These are phyloP conservation scores for Copidosoma floridanum DNA, from an alignment of 1,140 invertebrate genomes.

Conservation along the genomic window DNA sequence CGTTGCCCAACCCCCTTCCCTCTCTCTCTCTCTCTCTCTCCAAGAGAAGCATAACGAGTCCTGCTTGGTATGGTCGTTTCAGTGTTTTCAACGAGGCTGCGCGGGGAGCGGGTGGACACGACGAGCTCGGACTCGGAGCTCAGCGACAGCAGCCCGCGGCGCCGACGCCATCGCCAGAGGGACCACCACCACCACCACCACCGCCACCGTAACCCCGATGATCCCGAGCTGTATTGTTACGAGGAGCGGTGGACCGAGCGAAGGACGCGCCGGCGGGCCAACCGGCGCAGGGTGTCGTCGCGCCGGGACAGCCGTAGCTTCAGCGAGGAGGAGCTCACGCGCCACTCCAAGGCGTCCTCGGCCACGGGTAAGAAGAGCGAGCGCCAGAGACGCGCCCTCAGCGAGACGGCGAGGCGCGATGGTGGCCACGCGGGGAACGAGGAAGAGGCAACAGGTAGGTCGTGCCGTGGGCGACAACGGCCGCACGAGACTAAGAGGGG, in stretches of 20 bases:
- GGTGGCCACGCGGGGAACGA: constrained; percentile 2
- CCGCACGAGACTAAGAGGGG: background rate
- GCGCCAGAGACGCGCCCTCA: constrained; percentile 43
- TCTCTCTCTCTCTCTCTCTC: no score
- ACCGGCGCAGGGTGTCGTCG: constrained; percentile 23
- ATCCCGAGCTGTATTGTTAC: constrained; percentile 46
- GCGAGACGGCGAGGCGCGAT: constrained; percentile 48
- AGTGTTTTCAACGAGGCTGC: constrained; percentile 49
- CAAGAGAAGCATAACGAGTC: no score
- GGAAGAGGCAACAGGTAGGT: constrained; percentile 30
- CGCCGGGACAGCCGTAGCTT: constrained; percentile 49
- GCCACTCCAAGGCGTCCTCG: constrained; percentile 41
- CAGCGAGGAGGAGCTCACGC: constrained; percentile 50
- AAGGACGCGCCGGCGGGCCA: constrained; percentile 42
- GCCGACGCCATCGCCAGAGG: constrained; percentile 26
- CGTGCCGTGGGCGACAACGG: background rate
- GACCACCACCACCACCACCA: constrained; percentile 7
- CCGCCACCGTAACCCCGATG: constrained; percentile 18
- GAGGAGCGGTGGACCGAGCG: constrained; percentile 51
- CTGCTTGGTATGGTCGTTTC: constrained; percentile 18
- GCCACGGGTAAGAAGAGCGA: constrained; percentile 14
- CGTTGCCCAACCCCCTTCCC: no score
- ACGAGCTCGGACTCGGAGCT: constrained; percentile 44
- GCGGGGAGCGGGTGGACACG: constrained; percentile 36
- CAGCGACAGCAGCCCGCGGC: background rate